Evolutionary conservation across 2,888 invertebrate genomes (phyloP).

Genomic region (Diarsia rubi): DNA sequence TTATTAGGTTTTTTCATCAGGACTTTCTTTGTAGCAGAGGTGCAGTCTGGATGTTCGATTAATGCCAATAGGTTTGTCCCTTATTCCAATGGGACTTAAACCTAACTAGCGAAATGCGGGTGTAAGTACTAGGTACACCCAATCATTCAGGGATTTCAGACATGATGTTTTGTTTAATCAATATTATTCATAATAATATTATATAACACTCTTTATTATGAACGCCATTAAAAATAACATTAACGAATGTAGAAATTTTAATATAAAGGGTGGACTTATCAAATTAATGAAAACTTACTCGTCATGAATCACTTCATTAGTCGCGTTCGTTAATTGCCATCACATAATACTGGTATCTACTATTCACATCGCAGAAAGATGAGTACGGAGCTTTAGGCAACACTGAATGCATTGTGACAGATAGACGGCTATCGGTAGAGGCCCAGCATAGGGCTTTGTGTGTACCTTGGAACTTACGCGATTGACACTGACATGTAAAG

Average conservation of each 20-base stretch:
- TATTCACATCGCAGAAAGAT: conserved; percentile 40
- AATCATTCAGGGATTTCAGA: no score
- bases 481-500: conserved; percentile 14
- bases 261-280: neutral
- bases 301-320: neutral
- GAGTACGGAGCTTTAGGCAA: conserved; percentile 31
- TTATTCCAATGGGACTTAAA: no score
- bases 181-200: no score
- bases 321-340: conserved; percentile 17
- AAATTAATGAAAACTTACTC: neutral
- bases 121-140: no score
- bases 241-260: neutral
- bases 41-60: no score
- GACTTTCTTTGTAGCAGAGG: no score
- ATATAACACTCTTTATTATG: neutral
- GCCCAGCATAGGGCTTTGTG: conserved; percentile 10
- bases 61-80: no score
- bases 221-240: neutral
- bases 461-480: conserved; percentile 18
- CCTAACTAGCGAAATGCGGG: no score
- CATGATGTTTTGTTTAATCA: no score
- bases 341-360: conserved; percentile 42
- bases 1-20: no score
- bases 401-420: conserved; percentile 39
- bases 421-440: conserved; percentile 9